phyloP scores from a whole-genome alignment of 2,888 invertebrate genomes.

The Geophilus truncorum region DNA sequence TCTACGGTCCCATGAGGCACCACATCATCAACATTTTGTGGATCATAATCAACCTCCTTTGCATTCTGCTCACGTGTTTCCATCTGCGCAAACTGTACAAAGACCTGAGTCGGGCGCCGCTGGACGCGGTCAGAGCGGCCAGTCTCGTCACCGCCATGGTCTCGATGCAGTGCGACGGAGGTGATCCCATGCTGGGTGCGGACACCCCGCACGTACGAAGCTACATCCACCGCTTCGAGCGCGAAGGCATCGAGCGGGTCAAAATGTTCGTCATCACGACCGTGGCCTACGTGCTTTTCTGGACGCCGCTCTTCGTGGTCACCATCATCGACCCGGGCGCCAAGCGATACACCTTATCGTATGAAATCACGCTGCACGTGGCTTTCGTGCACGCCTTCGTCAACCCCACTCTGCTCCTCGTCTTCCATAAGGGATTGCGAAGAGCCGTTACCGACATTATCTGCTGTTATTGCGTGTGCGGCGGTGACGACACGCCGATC shows the following conservation, averaged over 20 bases:
- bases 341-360: slow-evolving; percentile 42
- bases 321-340: slow-evolving; percentile 56
- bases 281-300: slow-evolving; percentile 77
- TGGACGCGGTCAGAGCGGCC: slow-evolving; percentile 36
- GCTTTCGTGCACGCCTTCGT: slow-evolving; percentile 82
- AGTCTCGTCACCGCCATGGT: slow-evolving; percentile 71
- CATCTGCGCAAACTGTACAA: slow-evolving; percentile 72
- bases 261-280: slow-evolving; percentile 81
- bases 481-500: background rate
- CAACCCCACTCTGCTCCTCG: slow-evolving; percentile 73
- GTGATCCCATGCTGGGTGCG: background rate
- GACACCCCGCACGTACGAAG: slow-evolving; percentile 61
- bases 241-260: slow-evolving; percentile 73
- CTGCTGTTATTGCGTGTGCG: slow-evolving; percentile 63
- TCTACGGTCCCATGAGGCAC: slow-evolving; percentile 80
- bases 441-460: slow-evolving; percentile 67
- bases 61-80: slow-evolving; percentile 74
- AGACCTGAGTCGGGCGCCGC: slow-evolving; percentile 42
- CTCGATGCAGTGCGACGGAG: slow-evolving; percentile 49
- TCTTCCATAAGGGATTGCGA: slow-evolving; percentile 68
- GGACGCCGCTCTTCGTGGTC: slow-evolving; percentile 84
- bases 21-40: slow-evolving; percentile 85
- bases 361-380: slow-evolving; percentile 72
- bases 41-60: slow-evolving; percentile 82
- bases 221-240: slow-evolving; percentile 69